Percentiles rank a stretch among this genome's conserved stretches.
Conservation (phyloP, 2,888 invertebrate genomes). For the Drosophila longiperda region DNA sequence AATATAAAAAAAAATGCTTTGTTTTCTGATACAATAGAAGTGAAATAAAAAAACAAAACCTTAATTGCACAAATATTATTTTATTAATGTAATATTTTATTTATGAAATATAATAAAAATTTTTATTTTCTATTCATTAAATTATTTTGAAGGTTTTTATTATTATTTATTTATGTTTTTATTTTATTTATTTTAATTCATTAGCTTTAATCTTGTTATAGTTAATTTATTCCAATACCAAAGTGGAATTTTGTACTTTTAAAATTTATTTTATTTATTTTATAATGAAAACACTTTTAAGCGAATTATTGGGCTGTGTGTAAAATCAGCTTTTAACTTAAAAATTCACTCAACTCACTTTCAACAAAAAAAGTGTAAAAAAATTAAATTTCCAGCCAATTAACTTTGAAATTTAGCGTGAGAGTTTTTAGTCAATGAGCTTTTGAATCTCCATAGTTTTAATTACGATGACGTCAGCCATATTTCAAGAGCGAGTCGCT, state of each 20-base stretch:
- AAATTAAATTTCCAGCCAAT: constrained; percentile 11
- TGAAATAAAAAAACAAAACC: too few relatives aligned
- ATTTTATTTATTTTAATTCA: not conserved
- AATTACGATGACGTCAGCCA: constrained; percentile 76
- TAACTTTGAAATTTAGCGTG: constrained; percentile 46
- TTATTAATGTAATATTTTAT: too few relatives aligned
- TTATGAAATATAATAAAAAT: too few relatives aligned
- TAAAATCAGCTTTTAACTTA: not conserved
- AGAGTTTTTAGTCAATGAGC: constrained; percentile 57
- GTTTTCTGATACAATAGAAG: too few relatives aligned
- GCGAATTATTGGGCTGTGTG: not conserved
- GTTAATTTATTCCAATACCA: not conserved
- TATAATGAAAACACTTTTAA: not conserved
- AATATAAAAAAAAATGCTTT: too few relatives aligned
- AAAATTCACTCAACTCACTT: not conserved
- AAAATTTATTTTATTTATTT: not conserved
- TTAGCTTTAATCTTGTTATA: not conserved
- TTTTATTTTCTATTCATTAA: not conserved
- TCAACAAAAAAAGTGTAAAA: not conserved
- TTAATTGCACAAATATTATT: too few relatives aligned
- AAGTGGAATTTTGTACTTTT: not conserved
- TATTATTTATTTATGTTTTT: not conserved
- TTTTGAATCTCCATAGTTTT: constrained; percentile 44
- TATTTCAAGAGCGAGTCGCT: constrained; percentile 19
- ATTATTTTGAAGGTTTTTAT: not conserved